Evolutionary conservation across 2,888 invertebrate genomes (phyloP).

Genomic region (Masnerella sp.): DNA sequence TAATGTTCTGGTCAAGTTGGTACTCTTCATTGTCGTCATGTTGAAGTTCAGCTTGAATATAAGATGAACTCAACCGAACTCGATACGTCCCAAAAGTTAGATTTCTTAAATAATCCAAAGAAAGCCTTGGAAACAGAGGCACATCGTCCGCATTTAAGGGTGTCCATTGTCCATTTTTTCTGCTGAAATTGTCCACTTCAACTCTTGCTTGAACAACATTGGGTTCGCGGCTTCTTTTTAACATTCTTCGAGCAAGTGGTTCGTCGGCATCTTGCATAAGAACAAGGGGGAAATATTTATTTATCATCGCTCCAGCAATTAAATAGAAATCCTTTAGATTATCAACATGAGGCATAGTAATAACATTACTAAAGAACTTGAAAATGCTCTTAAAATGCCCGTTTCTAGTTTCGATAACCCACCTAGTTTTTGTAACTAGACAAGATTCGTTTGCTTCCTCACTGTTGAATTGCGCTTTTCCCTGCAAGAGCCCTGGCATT

Average conservation of each 20-base stretch:
- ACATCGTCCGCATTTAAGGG: conserved; percentile 16
- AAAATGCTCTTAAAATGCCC: conserved; percentile 40
- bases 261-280: conserved; percentile 27
- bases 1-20: conserved; percentile 31
- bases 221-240: conserved; percentile 18
- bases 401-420: conserved; percentile 42
- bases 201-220: conserved; percentile 51
- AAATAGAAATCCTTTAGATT: conserved; percentile 16
- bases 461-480: conserved; percentile 7
- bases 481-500: conserved; percentile 9
- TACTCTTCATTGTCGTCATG: conserved; percentile 39
- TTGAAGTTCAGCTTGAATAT: conserved; percentile 40
- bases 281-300: conserved; percentile 31
- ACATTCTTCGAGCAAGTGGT: conserved; percentile 27
- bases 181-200: conserved; percentile 34
- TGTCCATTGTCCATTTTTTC: conserved; percentile 42
- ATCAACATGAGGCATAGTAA: conserved; percentile 9
- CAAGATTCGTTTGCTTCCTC: conserved; percentile 21
- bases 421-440: conserved; percentile 34
- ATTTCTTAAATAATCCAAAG: conserved; percentile 41
- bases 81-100: conserved; percentile 33
- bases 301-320: conserved; percentile 48
- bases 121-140: conserved; percentile 26
- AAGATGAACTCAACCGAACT: conserved; percentile 35
- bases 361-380: conserved; percentile 37